Evolutionary conservation across 2,888 invertebrate species (phyloP).

Genomic region (Aquatica leii): DNA sequence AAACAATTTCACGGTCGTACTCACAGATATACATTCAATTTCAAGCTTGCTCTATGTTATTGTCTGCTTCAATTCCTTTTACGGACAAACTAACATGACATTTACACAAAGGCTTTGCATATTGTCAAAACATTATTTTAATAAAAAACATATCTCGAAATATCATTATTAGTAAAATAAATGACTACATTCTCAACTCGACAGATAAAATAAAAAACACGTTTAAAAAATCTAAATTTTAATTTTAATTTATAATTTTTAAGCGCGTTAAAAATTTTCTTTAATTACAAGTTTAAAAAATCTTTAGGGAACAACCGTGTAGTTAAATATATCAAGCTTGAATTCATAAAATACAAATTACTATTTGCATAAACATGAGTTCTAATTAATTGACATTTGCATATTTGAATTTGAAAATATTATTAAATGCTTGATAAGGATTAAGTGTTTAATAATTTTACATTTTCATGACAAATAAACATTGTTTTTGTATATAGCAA

Average conservation of each 20-base stretch:
- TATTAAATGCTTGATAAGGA: neutral
- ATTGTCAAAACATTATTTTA: too few species aligned
- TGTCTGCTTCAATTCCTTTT: slow-evolving; percentile 2
- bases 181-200: too few species aligned
- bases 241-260: too few species aligned
- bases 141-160: too few species aligned
- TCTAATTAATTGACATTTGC: slow-evolving; percentile 1
- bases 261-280: too few species aligned
- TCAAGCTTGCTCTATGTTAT: neutral
- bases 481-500: too few species aligned
- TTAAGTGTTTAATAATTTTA: too few species aligned
- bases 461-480: too few species aligned
- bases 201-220: too few species aligned
- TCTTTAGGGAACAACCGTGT: slow-evolving; percentile 4
- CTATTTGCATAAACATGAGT: slow-evolving; percentile 10
- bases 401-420: neutral
- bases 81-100: neutral
- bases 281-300: neutral
- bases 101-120: neutral
- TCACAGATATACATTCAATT: slow-evolving; percentile 4
- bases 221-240: too few species aligned
- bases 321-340: slow-evolving; percentile 4
- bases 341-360: slow-evolving; percentile 4
- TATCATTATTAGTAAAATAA: too few species aligned
- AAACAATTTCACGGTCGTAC: slow-evolving; percentile 4